phyloP scores from a whole-genome alignment of 2,113 vertebrate genomes.

The Oncorhynchus masou region DNA sequence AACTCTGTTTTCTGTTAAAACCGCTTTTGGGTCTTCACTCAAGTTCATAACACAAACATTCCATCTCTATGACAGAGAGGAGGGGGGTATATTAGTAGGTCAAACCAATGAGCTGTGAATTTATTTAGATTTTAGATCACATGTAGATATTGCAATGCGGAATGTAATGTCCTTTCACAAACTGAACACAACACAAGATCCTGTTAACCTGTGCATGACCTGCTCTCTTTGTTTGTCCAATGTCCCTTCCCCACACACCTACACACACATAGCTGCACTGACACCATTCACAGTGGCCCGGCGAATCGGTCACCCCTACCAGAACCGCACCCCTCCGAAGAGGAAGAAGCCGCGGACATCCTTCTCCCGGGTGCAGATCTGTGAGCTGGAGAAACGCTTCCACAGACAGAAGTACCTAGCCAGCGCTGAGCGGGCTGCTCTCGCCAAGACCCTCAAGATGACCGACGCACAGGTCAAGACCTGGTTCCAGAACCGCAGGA shows the following conservation, averaged over 20 bases:
- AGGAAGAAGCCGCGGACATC: slow-evolving; percentile 66
- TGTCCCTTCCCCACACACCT: not conserved
- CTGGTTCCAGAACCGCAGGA: slow-evolving; percentile 70
- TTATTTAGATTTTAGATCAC: too few relatives aligned
- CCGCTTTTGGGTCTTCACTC: too few relatives aligned
- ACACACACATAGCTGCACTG: slow-evolving; percentile 69
- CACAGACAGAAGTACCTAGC: slow-evolving; percentile 81
- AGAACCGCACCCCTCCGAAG: slow-evolving; percentile 67
- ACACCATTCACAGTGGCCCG: slow-evolving; percentile 81
- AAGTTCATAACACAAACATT: too few relatives aligned
- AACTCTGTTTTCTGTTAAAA: too few relatives aligned
- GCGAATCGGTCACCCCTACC: slow-evolving; percentile 76
- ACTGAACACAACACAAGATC: not conserved
- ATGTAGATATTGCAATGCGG: not conserved
- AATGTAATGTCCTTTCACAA: not conserved
- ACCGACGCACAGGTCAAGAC: slow-evolving; percentile 75
- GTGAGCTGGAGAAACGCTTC: slow-evolving; percentile 71
- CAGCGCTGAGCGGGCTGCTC: slow-evolving; percentile 72
- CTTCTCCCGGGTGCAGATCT: slow-evolving; percentile 65
- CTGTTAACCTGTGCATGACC: not conserved
- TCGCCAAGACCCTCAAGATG: slow-evolving; percentile 79
- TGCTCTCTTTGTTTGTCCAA: not conserved
- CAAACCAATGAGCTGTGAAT: too few relatives aligned
- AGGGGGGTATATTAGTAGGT: too few relatives aligned
- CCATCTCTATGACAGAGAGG: not conserved